Base-by-base conservation (phyloP, 2,113 vertebrate species). In the Athene noctua region DNA sequence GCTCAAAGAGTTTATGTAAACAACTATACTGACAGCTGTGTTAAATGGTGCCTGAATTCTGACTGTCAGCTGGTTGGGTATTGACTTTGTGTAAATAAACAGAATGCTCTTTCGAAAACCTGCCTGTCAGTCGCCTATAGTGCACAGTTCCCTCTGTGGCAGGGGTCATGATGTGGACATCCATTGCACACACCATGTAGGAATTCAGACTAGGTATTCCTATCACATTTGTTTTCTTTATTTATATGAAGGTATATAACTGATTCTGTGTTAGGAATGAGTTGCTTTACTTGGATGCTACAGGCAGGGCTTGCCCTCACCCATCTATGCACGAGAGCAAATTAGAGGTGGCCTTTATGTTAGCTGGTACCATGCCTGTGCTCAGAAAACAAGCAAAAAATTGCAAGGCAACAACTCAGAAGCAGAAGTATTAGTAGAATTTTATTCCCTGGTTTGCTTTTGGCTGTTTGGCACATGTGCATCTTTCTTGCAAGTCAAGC, bases 141-240 rank as follows among this genome's bases (percentile, higher is more conserved):
- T 4, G 12, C 16, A 20, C 5, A 18, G n/a, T 62, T 82, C 14
- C 36, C 15, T 74, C 38, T 73, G 36, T 30, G 82, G 46, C 46
- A 58, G 70, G 25, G 29, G 6, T 62, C 4, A 1, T 46, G 57
- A 13, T 0, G 0, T 61, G 49, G 34, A 11, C 13, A 55, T 15
- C 6, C 27, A 6, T 47, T 75, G 46, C 27, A 21, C 0, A 2
- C 32, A 23, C 42, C 7, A 18, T 5, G 1, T 32, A 78, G 65
- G 51, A 67, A 51, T 70, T 82, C 52, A 77, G 8, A 9, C 13
- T 46, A 70, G 51, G 9, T 32, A 38, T 49, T 80, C 17, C 19
- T 54, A 11, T 42, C 5, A 3, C 13, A 5, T 67, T 72, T 58
- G 15, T 38, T 67, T 65, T 79, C 46, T 11, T 20, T 63, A 7